These are phyloP conservation scores for Neosilurus hyrtlii DNA, from an alignment of 2,797 vertebrate genomes.

Conservation along the genomic window DNA sequence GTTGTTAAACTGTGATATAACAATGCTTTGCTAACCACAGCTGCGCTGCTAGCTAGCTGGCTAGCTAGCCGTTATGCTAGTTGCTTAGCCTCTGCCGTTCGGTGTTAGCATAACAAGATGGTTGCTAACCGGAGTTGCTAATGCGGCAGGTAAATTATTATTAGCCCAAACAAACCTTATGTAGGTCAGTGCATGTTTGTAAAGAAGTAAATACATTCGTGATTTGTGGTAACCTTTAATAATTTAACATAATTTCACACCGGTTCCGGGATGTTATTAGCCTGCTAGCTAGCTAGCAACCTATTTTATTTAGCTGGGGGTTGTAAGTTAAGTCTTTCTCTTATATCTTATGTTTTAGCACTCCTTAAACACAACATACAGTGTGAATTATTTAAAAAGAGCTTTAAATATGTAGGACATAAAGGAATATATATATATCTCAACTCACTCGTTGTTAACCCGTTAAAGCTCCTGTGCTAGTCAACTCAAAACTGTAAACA, in stretches of 20 bases:
- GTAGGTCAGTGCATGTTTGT: neutral
- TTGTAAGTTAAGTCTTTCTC: neutral
- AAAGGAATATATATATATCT: neutral
- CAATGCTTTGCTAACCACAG: conserved; percentile 11
- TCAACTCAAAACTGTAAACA: neutral
- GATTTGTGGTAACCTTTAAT: neutral
- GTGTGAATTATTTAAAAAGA: neutral
- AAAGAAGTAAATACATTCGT: neutral
- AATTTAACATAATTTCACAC: neutral
- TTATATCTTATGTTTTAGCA: neutral
- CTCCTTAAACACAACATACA: neutral
- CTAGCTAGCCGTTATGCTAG: conserved; percentile 15
- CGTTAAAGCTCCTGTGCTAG: neutral
- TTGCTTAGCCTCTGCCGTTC: conserved; percentile 2
- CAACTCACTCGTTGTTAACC: neutral
- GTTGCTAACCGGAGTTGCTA: conserved; percentile 34
- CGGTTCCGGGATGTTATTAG: neutral
- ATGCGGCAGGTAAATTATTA: conserved; percentile 24
- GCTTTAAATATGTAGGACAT: neutral
- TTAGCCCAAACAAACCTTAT: neutral
- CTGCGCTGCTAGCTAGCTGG: conserved; percentile 10
- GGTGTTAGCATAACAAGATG: conserved; percentile 21
- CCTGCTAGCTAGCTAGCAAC: conserved; percentile 10
- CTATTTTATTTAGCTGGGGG: neutral
- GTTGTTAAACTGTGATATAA: neutral